A percentile compares a stretch with the other conserved stretches of the same genome.
Evolutionary conservation across 2,888 invertebrate genomes (phyloP).

Genomic region (Drosophila subsilvestris): DNA sequence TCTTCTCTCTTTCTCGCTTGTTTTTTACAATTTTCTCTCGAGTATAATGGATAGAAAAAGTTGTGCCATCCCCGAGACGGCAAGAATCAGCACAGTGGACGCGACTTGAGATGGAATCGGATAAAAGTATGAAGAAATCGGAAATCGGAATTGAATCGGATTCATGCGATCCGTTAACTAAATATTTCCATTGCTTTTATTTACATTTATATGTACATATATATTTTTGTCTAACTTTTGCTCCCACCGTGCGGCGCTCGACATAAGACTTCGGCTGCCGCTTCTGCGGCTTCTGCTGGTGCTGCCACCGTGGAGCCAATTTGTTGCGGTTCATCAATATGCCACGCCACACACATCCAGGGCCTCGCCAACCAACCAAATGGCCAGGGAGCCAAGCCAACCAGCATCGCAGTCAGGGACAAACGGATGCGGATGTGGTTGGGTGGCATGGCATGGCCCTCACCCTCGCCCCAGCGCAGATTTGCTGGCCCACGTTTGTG

Average conservation of each 20-base stretch:
- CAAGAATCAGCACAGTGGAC: slow-evolving; percentile 52
- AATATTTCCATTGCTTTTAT: too few species aligned
- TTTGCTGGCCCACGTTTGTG: slow-evolving; percentile 27
- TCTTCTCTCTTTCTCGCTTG: slow-evolving; percentile 44
- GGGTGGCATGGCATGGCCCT: slow-evolving; percentile 16
- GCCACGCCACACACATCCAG: slow-evolving; percentile 62
- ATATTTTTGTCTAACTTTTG: not conserved
- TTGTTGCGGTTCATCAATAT: slow-evolving; percentile 81
- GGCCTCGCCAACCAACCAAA: slow-evolving; percentile 28
- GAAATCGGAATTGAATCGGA: too few species aligned
- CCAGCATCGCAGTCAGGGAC: slow-evolving; percentile 25
- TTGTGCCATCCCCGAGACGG: slow-evolving; percentile 50
- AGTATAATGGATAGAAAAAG: slow-evolving; percentile 64
- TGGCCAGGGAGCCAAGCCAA: slow-evolving; percentile 17
- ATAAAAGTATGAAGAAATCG: too few species aligned
- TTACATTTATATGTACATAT: too few species aligned
- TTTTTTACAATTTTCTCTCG: slow-evolving; percentile 66
- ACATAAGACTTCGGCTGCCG: slow-evolving; percentile 31
- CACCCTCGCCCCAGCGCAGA: slow-evolving; percentile 42
- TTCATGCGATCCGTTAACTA: too few species aligned
- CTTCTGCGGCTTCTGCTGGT: slow-evolving; percentile 24
- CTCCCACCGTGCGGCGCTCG: slow-evolving; percentile 55
- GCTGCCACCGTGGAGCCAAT: slow-evolving; percentile 70
- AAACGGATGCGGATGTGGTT: slow-evolving; percentile 46
- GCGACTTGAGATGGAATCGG: not conserved